A percentile compares a stretch with the other conserved stretches of the same genome.
Evolutionary conservation across 64 coral and sea anemone species (phyloP).

Genomic region (Actinia equina): DNA sequence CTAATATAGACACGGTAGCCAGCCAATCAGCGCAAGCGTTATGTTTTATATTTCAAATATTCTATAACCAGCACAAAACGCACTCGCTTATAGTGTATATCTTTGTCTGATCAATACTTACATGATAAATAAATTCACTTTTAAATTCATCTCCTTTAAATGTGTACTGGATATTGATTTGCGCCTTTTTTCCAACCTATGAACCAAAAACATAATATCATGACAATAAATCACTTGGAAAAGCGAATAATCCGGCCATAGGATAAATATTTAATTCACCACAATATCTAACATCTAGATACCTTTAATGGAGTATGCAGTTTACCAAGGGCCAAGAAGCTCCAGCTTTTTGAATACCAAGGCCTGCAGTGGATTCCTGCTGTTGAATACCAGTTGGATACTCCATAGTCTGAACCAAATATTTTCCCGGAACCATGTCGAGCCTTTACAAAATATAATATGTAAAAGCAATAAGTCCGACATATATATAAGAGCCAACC

Average conservation of each 20-base stretch:
- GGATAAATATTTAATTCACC: background rate
- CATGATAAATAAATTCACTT: conserved; percentile 18
- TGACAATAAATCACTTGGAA: background rate
- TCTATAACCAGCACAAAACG: too few species aligned
- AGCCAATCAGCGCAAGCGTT: too few species aligned
- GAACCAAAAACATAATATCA: background rate
- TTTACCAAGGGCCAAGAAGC: conserved; percentile 48
- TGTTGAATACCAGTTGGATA: conserved; percentile 12
- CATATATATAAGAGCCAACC: background rate
- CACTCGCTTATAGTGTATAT: too few species aligned
- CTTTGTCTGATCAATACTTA: background rate
- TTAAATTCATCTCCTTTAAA: background rate
- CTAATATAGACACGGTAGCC: too few species aligned
- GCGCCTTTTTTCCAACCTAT: conserved; percentile 62
- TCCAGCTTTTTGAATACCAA: conserved; percentile 54
- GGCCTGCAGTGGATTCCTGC: conserved; percentile 26
- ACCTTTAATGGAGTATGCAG: conserved; percentile 24
- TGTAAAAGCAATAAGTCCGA: background rate
- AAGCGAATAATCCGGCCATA: background rate
- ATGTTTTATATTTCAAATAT: too few species aligned
- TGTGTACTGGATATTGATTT: conserved; percentile 44
- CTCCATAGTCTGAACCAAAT: conserved; percentile 21
- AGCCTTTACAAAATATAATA: background rate
- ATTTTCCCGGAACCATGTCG: conserved; percentile 24
- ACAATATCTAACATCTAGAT: background rate